Evolutionary conservation across 2,797 vertebrate genomes (phyloP), one percentile per base, ranked within the genome.

Genomic region (Dipus sagitta): DNA sequence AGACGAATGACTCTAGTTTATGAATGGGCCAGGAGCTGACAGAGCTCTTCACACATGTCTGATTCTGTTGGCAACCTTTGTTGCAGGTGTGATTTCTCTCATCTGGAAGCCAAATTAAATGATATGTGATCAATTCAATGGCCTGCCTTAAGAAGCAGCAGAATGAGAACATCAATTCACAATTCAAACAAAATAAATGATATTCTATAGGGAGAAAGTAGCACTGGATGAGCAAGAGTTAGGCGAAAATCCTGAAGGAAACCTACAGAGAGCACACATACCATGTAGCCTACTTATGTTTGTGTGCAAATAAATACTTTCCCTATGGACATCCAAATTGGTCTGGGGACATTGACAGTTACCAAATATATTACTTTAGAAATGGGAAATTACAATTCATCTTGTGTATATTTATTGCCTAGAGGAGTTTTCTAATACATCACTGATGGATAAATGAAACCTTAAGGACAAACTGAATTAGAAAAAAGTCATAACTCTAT

Each of bases 311-410:
- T 93, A 86, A 93, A 58, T 15, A 80, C n/a, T 76, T 87, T 92
- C n/a, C 52, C 42, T 68, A 86, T 32, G 24, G 83, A 95, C n/a
- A 91, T 81, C 58, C 83, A 95, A 76, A 94, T 65, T 96, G 78
- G 97, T 94, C 28, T 65, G 38, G 89, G 42, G 67, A 88, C 85
- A 94, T 0, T 84, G 92, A 87, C 67, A 93, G 67, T 74, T 85
- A 88, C 30, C 84, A 96, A 91, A 90, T 34, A 90, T 77, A 92
- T 94, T 88, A 93, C 58, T 90, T 94, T 76, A 74, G 62, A 92
- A 93, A 80, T 71, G 32, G 84, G 91, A 96, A 95, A 94, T 92
- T 90, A 86, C 34, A 95, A 93, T 52, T 90, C 85, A 95, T 96
- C 64, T 11, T 92, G 28, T 85, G 42, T 77, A 9, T 94, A 94